These are phyloP conservation scores for Hydropsyche tenuis DNA, from an alignment of 1,140 invertebrate species.

Conservation along the genomic window DNA sequence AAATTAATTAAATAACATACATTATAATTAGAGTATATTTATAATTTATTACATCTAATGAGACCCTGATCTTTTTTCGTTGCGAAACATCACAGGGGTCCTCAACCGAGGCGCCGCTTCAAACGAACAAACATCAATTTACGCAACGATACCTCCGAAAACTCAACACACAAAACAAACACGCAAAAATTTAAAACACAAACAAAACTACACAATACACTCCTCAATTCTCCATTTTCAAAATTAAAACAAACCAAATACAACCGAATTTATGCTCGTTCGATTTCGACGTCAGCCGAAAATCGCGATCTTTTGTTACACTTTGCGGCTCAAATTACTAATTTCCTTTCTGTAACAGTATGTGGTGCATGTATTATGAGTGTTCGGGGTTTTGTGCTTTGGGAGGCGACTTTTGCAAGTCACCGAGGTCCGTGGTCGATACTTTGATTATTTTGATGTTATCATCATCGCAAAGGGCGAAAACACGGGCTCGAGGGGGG, in stretches of 20 bases:
- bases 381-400: constrained; percentile 3
- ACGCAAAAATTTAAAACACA: too few species aligned
- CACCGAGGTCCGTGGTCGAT: constrained; percentile 45
- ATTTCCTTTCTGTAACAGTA: constrained; percentile 44
- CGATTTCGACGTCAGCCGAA: too few species aligned
- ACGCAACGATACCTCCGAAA: constrained; percentile 7
- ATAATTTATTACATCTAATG: neutral
- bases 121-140: constrained; percentile 19
- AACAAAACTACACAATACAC: too few species aligned
- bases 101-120: neutral
- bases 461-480: constrained; percentile 45
- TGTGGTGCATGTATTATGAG: constrained; percentile 27
- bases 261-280: too few species aligned
- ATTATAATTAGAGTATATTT: too few species aligned
- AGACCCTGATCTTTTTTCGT: constrained; percentile 1
- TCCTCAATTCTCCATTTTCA: too few species aligned
- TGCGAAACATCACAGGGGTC: constrained; percentile 15
- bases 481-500: neutral
- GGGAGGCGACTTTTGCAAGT: constrained; percentile 45
- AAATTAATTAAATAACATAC: too few species aligned
- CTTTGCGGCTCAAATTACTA: constrained; percentile 49
- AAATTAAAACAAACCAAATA: too few species aligned
- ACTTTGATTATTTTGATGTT: constrained; percentile 51
- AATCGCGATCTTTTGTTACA: too few species aligned
- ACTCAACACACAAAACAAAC: neutral